Evolutionary conservation across 2,888 invertebrate species (phyloP).

Genomic region (Agonum fuliginosum): DNA sequence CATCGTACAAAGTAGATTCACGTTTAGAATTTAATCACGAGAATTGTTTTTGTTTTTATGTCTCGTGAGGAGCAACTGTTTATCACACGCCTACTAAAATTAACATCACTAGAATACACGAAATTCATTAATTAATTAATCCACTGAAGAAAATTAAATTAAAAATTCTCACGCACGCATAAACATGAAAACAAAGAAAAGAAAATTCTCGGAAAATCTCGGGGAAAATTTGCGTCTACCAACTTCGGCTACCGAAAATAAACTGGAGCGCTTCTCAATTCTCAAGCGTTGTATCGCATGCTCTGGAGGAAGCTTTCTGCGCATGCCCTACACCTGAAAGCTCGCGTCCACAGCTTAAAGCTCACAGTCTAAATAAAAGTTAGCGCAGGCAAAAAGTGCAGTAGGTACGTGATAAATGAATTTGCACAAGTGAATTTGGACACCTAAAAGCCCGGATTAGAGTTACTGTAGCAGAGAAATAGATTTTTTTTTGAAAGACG

Average conservation of each 20-base stretch:
- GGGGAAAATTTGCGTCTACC: background rate
- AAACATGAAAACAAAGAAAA: background rate
- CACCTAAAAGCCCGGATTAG: no score
- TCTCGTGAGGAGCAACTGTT: constrained; percentile 8
- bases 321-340: constrained; percentile 1
- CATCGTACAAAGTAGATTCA: constrained; percentile 29
- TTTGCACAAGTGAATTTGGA: background rate
- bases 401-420: constrained; percentile 7
- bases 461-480: background rate
- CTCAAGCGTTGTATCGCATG: background rate
- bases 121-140: constrained; percentile 17
- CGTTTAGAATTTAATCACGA: constrained; percentile 34
- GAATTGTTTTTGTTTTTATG: constrained; percentile 46
- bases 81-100: constrained; percentile 44
- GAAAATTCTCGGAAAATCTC: background rate
- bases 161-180: no score
- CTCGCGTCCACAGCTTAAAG: constrained; percentile 16
- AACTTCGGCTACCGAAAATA: background rate
- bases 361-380: constrained; percentile 12
- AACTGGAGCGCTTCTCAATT: constrained; percentile 15
- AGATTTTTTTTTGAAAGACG: background rate
- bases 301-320: background rate
- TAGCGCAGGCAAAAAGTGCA: constrained; percentile 2
- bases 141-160: background rate
- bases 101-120: constrained; percentile 8